phyloP scores from a whole-genome alignment of 35 echinoderm and acorn worm species.

The Eucidaris tribuloides region DNA sequence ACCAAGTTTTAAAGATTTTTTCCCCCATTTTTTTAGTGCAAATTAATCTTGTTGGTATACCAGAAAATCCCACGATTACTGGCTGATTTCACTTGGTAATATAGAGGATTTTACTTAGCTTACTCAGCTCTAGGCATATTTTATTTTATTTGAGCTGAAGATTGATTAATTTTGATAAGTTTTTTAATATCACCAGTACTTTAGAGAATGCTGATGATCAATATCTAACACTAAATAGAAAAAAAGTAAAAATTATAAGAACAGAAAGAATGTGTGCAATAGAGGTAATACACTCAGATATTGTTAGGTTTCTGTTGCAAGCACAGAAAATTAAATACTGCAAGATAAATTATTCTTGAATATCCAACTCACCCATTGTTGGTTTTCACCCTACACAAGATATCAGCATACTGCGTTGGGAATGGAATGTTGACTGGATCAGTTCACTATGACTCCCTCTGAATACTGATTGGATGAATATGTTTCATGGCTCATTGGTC shows the following conservation, averaged over 20 bases:
- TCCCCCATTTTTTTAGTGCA: background rate
- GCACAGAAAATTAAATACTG: background rate
- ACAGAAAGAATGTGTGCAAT: background rate
- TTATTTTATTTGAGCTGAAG: too few relatives aligned
- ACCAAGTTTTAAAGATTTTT: background rate
- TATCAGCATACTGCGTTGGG: conserved; percentile 66
- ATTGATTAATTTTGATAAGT: too few relatives aligned
- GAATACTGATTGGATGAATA: conserved; percentile 32
- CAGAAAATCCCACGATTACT: too few relatives aligned
- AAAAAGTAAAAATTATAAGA: too few relatives aligned
- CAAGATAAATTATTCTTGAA: background rate
- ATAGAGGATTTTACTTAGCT: too few relatives aligned
- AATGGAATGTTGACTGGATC: conserved; percentile 45
- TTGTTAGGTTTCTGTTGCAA: background rate
- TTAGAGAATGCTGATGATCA: background rate
- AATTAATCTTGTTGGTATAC: background rate
- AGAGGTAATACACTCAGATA: background rate
- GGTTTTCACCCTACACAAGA: conserved; percentile 31
- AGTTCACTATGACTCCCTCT: conserved; percentile 22
- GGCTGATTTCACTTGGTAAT: too few relatives aligned
- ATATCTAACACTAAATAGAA: background rate
- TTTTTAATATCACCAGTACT: too few relatives aligned
- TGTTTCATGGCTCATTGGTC: background rate
- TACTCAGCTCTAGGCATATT: too few relatives aligned
- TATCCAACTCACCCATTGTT: conserved; percentile 23